A percentile compares a stretch with the other conserved stretches of the same genome.
These are phyloP conservation scores for Scaptomyza flava DNA, from an alignment of 2,888 invertebrate species.

Conservation along the genomic window DNA sequence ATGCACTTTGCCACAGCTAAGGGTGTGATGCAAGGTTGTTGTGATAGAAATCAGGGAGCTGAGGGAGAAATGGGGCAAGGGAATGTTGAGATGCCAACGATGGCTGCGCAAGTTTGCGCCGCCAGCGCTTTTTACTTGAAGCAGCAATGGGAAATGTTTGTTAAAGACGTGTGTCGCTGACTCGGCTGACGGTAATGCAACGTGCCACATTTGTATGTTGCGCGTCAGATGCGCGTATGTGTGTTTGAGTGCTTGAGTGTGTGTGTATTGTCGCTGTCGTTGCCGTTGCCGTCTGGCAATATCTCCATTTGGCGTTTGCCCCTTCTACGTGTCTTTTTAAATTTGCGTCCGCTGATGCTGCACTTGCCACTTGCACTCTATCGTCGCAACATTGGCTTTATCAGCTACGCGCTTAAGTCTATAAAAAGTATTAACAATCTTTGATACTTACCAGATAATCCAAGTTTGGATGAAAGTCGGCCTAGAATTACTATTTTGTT, in stretches of 20 bases:
- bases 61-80: not conserved
- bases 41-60: not conserved
- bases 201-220: constrained; percentile 31
- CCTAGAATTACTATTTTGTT: no score
- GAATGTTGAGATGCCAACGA: constrained; percentile 10
- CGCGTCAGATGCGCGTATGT: not conserved
- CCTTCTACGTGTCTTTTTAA: constrained; percentile 26
- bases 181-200: constrained; percentile 41
- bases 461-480: no score
- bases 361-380: constrained; percentile 15
- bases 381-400: not conserved
- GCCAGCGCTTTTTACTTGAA: constrained; percentile 36
- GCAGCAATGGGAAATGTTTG: constrained; percentile 27
- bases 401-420: constrained; percentile 1
- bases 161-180: constrained; percentile 35
- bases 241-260: not conserved
- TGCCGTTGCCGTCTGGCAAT: constrained; percentile 34
- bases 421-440: not conserved
- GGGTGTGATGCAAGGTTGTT: not conserved
- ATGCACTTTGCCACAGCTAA: constrained; percentile 4
- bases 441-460: no score
- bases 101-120: constrained; percentile 34
- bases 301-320: constrained; percentile 39
- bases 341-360: constrained; percentile 30
- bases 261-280: constrained; percentile 10